phyloP scores from a whole-genome alignment of 2,797 vertebrate species.

The Neomorphus geoffroyi region DNA sequence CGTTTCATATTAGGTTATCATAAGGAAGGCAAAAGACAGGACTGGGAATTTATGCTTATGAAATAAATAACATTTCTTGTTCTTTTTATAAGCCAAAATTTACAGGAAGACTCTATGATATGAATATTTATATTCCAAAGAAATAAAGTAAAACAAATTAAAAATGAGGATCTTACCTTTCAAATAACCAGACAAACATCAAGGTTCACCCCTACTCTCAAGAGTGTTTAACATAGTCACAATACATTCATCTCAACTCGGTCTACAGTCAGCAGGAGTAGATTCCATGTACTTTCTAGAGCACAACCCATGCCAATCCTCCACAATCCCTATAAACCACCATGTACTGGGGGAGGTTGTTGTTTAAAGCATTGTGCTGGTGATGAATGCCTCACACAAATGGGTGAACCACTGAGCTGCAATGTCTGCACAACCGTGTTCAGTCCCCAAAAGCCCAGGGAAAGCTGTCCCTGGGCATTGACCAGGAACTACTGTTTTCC shows the following conservation, averaged over 20 bases:
- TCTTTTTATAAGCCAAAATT: neutral
- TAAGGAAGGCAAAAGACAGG: neutral
- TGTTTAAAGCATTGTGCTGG: neutral
- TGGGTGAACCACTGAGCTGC: neutral
- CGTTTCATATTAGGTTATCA: neutral
- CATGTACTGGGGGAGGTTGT: rapidly evolving
- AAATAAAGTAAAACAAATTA: neutral
- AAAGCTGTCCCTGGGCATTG: neutral
- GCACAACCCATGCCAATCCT: neutral
- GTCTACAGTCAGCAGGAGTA: neutral
- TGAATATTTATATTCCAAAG: neutral
- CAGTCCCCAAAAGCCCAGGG: neutral
- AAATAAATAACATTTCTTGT: neutral
- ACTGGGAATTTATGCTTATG: neutral
- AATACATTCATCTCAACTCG: neutral
- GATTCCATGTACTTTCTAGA: rapidly evolving
- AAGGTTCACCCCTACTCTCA: neutral
- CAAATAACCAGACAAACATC: neutral
- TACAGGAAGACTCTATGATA: neutral
- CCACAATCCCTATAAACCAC: neutral
- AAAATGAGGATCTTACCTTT: neutral
- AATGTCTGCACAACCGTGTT: neutral
- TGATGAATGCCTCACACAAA: neutral
- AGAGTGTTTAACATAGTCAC: neutral
- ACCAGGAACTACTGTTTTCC: neutral